Percentiles rank a stretch among this genome's conserved stretches.
Evolutionary conservation across 92 coral and sea anemone species (phyloP).

Genomic region (Chrysogorgia sp.): DNA sequence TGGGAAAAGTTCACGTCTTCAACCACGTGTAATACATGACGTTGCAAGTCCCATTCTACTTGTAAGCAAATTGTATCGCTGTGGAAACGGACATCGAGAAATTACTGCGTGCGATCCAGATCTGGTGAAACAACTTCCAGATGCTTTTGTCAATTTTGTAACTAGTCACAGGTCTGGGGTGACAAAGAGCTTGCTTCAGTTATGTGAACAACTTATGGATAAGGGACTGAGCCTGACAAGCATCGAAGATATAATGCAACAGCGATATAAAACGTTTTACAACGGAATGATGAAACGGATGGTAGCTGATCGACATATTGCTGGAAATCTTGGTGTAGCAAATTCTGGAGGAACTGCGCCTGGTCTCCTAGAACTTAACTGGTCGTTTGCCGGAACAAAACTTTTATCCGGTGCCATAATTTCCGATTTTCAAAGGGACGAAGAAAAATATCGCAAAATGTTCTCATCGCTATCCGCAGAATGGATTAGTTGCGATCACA

Average conservation of each 20-base stretch:
- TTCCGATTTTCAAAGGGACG: not conserved
- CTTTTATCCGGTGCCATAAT: conserved; percentile 9
- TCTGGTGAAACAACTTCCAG: conserved; percentile 37
- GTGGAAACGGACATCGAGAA: conserved; percentile 29
- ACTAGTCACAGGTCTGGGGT: conserved; percentile 9
- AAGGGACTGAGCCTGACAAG: conserved; percentile 9
- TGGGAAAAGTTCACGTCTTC: not conserved
- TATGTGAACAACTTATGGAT: conserved; percentile 28
- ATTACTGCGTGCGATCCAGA: conserved; percentile 47
- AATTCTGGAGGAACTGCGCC: not conserved
- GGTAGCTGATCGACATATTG: not conserved
- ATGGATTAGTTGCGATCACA: conserved; percentile 55
- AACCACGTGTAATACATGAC: conserved; percentile 41
- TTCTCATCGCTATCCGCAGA: conserved; percentile 27
- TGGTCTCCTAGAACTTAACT: not conserved
- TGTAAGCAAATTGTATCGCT: conserved; percentile 39
- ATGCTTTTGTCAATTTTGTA: conserved; percentile 9
- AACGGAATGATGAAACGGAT: not conserved
- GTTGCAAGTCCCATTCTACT: conserved; percentile 10
- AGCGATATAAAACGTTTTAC: not conserved
- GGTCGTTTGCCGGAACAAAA: conserved; percentile 10
- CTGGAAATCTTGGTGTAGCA: not conserved
- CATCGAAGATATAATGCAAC: not conserved
- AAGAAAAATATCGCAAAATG: not conserved
- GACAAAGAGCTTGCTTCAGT: conserved; percentile 9